Percentiles rank a stretch among this genome's conserved stretches.
phyloP scores from a whole-genome alignment of 2,888 invertebrate species.

The Leptopilina drosophilae region DNA sequence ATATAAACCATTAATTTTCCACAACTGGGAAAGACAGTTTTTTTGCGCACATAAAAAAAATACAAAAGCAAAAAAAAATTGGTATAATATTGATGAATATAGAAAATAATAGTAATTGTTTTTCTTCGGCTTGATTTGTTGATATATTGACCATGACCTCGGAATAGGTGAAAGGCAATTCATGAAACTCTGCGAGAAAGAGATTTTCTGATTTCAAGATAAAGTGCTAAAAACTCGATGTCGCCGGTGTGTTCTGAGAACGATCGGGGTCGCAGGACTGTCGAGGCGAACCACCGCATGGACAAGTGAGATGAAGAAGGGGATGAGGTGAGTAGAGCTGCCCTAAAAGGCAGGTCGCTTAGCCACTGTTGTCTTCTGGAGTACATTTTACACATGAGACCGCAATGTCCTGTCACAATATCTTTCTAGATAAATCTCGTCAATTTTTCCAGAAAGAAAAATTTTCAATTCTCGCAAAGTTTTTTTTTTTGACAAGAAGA shows the following conservation, averaged over 20 bases:
- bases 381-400: slow-evolving; percentile 55
- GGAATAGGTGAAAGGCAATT: slow-evolving; percentile 27
- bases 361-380: slow-evolving; percentile 66
- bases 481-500: too few species aligned
- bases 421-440: slow-evolving; percentile 13
- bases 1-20: too few species aligned
- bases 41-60: too few species aligned
- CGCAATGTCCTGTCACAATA: slow-evolving; percentile 50
- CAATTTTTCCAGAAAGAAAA: slow-evolving; percentile 11
- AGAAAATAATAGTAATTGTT: slow-evolving; percentile 19
- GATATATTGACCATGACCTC: slow-evolving; percentile 34
- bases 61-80: background rate
- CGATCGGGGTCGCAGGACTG: slow-evolving; percentile 72
- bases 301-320: slow-evolving; percentile 54
- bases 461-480: background rate
- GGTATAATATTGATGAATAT: too few species aligned
- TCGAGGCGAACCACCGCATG: slow-evolving; percentile 60
- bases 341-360: slow-evolving; percentile 72
- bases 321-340: slow-evolving; percentile 66
- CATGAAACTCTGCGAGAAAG: slow-evolving; percentile 54
- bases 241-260: slow-evolving; percentile 69
- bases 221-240: slow-evolving; percentile 67
- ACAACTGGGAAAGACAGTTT: too few species aligned
- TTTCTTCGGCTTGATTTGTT: background rate
- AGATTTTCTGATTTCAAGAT: slow-evolving; percentile 71